phyloP scores from a whole-genome alignment of 1,140 invertebrate genomes.

The Archivesica marissinica region DNA sequence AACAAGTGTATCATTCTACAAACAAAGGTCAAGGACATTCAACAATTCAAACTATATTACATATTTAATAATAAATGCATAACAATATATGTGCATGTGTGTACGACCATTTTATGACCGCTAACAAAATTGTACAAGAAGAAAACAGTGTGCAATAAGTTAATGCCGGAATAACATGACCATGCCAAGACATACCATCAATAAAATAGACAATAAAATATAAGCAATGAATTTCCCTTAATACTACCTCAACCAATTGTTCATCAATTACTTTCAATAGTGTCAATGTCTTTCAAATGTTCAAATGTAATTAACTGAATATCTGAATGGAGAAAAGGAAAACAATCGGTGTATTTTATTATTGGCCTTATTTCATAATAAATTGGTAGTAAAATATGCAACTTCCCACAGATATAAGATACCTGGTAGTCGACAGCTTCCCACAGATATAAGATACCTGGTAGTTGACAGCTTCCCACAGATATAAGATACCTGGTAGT shows the following conservation, averaged over 20 bases:
- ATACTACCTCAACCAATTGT: neutral
- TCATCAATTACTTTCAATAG: neutral
- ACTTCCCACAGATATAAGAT: too few relatives aligned
- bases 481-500: too few relatives aligned
- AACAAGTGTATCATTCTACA: slow-evolving; percentile 36
- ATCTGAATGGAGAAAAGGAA: neutral
- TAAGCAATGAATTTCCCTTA: neutral
- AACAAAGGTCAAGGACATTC: slow-evolving; percentile 33
- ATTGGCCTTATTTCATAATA: neutral
- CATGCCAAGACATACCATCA: neutral
- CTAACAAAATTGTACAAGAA: neutral
- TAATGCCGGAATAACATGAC: neutral
- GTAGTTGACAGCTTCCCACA: too few relatives aligned
- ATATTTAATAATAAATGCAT: slow-evolving; percentile 38
- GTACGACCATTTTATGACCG: slow-evolving; percentile 5
- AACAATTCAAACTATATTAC: slow-evolving; percentile 44
- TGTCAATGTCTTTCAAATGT: neutral
- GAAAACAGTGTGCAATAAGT: neutral
- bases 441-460: too few relatives aligned
- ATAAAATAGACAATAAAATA: neutral
- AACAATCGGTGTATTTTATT: neutral
- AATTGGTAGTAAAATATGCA: too few relatives aligned
- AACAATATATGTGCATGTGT: slow-evolving; percentile 16
- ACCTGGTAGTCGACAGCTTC: too few relatives aligned
- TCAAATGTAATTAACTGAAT: neutral